Evolutionary conservation across 1,140 invertebrate species (phyloP), one percentile per base, ranked within the genome.

Genomic region (Paramacrobiotus metropolitanus): DNA sequence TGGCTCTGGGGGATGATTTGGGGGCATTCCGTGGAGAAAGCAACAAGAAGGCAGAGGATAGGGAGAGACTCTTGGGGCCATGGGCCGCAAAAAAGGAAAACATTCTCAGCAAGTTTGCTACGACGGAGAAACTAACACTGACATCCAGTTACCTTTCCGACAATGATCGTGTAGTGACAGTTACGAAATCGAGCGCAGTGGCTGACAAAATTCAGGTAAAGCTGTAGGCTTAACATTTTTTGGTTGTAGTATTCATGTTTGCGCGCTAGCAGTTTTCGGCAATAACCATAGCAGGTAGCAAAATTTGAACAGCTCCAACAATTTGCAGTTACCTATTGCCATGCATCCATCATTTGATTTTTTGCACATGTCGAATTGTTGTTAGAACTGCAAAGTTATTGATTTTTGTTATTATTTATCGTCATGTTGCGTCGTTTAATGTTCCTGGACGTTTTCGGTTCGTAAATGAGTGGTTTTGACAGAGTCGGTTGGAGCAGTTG

Each of bases 21-120:
- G 34, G 9, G 34, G 34, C 9, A 40, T 9, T 40, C 9, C 34
- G 34, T n/a, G 34, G 34, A 9, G 34, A n/a, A 40, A n/a, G 34
- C 9, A n/a, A n/a, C 9, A n/a, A 24, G 48, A 55, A 55, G 24
- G 24, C 24, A 9, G 48, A 15, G 9, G 48, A 9, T 24, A 44
- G 67, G 2, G 72, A 75, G 31, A 77, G 81, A 61, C 76, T 77
- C 55, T 76, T 82, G 64, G 81, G 87, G 67, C 78, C 82, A 55
- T 93, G 88, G 88, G 77, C 74, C 65, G 69, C 75, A 2, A 81
- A 83, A 65, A 80, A 83, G 66, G 70, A 76, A 64, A 73, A 73
- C 2, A 90, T 94, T 68, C 74, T 94, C 2, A 83, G 79, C 64
- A 86, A 86, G 73, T 93, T 85, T 67, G 92, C 87, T 40, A 94